These are phyloP conservation scores for Neostethus bicornis DNA, from an alignment of 2,797 vertebrate species.

Conservation along the genomic window DNA sequence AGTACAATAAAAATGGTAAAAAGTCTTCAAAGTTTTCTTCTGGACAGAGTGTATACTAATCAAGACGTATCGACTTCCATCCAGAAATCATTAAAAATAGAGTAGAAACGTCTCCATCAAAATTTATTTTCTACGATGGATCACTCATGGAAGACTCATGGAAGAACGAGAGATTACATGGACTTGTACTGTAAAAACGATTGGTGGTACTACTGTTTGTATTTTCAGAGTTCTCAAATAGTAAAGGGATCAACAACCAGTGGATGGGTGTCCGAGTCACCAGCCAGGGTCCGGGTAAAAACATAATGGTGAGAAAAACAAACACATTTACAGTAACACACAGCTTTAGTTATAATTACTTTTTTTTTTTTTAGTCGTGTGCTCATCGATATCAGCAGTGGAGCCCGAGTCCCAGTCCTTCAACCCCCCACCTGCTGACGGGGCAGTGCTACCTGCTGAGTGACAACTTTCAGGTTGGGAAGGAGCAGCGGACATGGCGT, in stretches of 20 bases:
- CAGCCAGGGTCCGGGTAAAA: constrained; percentile 90
- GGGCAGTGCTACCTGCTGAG: constrained; percentile 74
- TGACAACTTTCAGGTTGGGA: constrained; percentile 50
- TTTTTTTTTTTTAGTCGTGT: constrained; percentile 53
- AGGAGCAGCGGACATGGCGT: constrained; percentile 35
- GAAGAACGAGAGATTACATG: no score
- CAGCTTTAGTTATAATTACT: neutral
- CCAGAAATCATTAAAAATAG: no score
- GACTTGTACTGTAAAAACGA: no score
- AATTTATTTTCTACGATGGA: no score
- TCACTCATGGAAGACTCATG: no score
- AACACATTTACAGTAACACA: constrained; percentile 15
- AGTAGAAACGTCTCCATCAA: no score
- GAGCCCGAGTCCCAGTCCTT: constrained; percentile 12
- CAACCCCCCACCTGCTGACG: constrained; percentile 45
- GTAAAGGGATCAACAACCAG: constrained; percentile 78
- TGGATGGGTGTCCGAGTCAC: constrained; percentile 93
- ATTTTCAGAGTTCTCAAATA: constrained; percentile 45
- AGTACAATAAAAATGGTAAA: no score
- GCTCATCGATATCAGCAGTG: constrained; percentile 71
- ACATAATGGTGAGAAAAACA: constrained; percentile 85
- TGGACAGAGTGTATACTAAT: no score
- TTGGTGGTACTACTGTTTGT: no score
- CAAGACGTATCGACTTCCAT: no score
- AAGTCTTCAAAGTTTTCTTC: no score